Conservation (phyloP, 2,888 invertebrate genomes). For the Eristalinus sepulchralis region DNA sequence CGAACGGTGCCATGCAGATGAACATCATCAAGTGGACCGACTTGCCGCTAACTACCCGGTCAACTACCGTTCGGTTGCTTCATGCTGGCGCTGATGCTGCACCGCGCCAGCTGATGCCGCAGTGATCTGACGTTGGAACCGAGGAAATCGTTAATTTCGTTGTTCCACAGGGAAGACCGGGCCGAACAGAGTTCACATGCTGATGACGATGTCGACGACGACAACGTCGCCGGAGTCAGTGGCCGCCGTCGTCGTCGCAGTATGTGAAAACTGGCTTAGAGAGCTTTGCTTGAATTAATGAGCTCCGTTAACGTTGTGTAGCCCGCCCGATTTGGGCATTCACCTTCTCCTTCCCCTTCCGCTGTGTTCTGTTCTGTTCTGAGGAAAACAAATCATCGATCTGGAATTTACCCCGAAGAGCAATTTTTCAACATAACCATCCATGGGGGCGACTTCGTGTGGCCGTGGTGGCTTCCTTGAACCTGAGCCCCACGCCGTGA, state of each 20-base stretch:
- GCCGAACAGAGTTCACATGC: conserved; percentile 49
- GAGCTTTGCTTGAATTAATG: conserved; percentile 46
- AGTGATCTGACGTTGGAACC: conserved; percentile 6
- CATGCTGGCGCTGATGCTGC: conserved; percentile 13
- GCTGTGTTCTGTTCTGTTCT: conserved; percentile 16
- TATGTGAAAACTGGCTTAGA: conserved; percentile 37
- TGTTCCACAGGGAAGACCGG: conserved; percentile 9
- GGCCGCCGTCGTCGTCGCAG: conserved; percentile 24
- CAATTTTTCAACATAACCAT: conserved; percentile 18
- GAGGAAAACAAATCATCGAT: conserved; percentile 19
- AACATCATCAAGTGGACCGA: conserved; percentile 55
- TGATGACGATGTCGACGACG: conserved; percentile 20
- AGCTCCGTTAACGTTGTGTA: conserved; percentile 46
- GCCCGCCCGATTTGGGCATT: conserved; percentile 27
- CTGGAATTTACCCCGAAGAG: conserved; percentile 23
- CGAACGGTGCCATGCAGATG: conserved; percentile 51
- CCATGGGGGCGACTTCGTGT: background rate
- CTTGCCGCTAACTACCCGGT: conserved; percentile 22
- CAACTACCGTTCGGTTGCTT: conserved; percentile 57
- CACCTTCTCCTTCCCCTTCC: background rate
- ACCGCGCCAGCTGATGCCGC: background rate
- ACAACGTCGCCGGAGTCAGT: conserved; percentile 39
- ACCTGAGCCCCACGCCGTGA: conserved; percentile 14
- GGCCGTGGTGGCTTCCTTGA: conserved; percentile 3
- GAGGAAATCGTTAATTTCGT: conserved; percentile 54